Evolutionary conservation across 1,140 invertebrate species (phyloP), one percentile per base, ranked within the genome.

Genomic region (Camponotus vicinus): DNA sequence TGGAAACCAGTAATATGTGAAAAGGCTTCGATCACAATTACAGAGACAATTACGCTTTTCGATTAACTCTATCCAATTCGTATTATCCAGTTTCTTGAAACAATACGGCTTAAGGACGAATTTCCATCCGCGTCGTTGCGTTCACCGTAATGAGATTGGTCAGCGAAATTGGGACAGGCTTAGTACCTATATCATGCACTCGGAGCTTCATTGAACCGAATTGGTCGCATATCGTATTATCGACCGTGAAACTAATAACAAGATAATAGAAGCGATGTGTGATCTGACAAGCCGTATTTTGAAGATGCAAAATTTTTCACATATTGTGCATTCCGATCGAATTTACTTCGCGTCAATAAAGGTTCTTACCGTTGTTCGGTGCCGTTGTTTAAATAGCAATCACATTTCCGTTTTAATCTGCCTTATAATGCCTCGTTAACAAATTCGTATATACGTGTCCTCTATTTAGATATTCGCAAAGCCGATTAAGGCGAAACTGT

Each of bases 141-240:
- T 64, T 80, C 34, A 64, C 34, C 45, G 66, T 89, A 88, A 89
- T 89, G 88, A 89, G 85, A 89, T 89, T 82, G 88, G 84, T 82
- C 88, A 75, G 85, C 86, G 63, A 67, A 83, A 83, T 73, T 49
- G 73, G 57, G 77, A 15, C 34, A 18, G 66, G 75, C 27, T 85
- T 78, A 66, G 57, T 78, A 78, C 57, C 59, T 59, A 86, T 57
- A 71, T 83, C 88, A 80, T 86, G 85, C 63, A 75, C 78, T 73
- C 66, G 59, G 45, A 83, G 87, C 87, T 86, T 67, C 78, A 89
- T 89, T 57, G 71, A 69, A 89, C 75, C 66, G 70, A 75, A 69
- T 86, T 89, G 78, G 88, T 86, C 84, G 78, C 87, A 75, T 76
- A 75, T 86, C 88, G 84, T 89, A 85, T 75, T 69, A 40, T 63